phyloP scores from a whole-genome alignment of 1,140 invertebrate genomes.

The Sinonovacula constricta region DNA sequence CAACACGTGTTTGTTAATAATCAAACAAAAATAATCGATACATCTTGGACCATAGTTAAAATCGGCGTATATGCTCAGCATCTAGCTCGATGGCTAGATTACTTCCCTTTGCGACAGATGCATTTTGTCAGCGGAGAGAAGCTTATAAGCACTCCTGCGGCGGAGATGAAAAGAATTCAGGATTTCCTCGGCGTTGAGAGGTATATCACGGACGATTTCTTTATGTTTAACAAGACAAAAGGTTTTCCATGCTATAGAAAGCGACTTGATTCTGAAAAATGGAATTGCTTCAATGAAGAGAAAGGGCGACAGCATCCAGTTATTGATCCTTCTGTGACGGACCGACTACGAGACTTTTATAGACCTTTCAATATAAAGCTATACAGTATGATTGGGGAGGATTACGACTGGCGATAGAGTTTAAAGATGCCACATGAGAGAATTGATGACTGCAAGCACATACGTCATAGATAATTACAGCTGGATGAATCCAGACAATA shows the following conservation, averaged over 20 bases:
- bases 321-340: conserved; percentile 86
- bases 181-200: conserved; percentile 91
- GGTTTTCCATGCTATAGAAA: conserved; percentile 96
- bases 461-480: too few species aligned
- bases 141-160: conserved; percentile 91
- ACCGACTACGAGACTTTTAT: conserved; percentile 91
- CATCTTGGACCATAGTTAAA: conserved; percentile 90
- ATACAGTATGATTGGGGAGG: conserved; percentile 90
- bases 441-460: too few species aligned
- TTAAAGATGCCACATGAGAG: too few species aligned
- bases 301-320: conserved; percentile 94
- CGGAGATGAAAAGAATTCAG: conserved; percentile 90
- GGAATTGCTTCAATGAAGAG: conserved; percentile 94
- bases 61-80: conserved; percentile 93
- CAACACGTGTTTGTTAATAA: conserved; percentile 87
- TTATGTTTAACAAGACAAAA: conserved; percentile 96
- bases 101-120: conserved; percentile 90
- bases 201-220: conserved; percentile 93
- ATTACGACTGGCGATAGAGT: conserved; percentile 47
- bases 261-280: conserved; percentile 85
- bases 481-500: too few species aligned
- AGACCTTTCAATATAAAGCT: conserved; percentile 94
- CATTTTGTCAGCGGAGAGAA: conserved; percentile 94
- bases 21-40: conserved; percentile 84
- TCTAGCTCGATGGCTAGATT: conserved; percentile 90